A percentile compares a stretch with the other conserved stretches of the same genome.
Conservation (phyloP, 2,797 vertebrate species). For the Falco biarmicus region DNA sequence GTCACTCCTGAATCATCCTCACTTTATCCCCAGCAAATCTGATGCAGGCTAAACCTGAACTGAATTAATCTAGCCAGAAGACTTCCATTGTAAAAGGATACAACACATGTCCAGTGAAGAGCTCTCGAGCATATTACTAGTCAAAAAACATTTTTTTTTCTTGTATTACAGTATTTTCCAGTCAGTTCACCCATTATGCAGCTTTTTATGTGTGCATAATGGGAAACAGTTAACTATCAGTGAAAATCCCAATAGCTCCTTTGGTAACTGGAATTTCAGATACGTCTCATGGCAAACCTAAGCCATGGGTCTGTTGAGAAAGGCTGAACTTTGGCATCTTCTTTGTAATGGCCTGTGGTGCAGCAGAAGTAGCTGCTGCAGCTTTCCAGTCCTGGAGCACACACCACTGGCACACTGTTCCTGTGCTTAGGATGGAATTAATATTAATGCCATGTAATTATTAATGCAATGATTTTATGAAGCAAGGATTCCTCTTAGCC, state of each 20-base stretch:
- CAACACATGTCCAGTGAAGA: background rate
- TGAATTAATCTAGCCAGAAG: background rate
- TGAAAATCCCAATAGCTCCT: background rate
- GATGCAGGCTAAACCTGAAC: background rate
- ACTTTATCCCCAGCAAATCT: background rate
- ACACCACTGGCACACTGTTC: background rate
- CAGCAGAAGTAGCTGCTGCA: background rate
- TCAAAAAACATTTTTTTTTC: background rate
- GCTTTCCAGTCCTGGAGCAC: background rate
- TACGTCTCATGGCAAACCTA: background rate
- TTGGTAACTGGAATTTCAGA: background rate
- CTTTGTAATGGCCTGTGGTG: background rate
- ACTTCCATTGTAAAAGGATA: background rate
- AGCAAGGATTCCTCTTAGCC: background rate
- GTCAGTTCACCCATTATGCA: background rate
- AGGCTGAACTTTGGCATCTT: background rate
- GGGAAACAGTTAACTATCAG: background rate
- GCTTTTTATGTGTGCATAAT: background rate
- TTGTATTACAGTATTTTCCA: background rate
- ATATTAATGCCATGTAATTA: background rate
- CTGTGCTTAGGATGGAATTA: background rate
- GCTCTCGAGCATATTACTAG: background rate
- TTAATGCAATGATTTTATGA: background rate
- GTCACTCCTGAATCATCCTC: background rate
- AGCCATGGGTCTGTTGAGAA: background rate